These are phyloP conservation scores for Gadus macrocephalus DNA, from an alignment of 2,113 vertebrate genomes.

Conservation along the genomic window DNA sequence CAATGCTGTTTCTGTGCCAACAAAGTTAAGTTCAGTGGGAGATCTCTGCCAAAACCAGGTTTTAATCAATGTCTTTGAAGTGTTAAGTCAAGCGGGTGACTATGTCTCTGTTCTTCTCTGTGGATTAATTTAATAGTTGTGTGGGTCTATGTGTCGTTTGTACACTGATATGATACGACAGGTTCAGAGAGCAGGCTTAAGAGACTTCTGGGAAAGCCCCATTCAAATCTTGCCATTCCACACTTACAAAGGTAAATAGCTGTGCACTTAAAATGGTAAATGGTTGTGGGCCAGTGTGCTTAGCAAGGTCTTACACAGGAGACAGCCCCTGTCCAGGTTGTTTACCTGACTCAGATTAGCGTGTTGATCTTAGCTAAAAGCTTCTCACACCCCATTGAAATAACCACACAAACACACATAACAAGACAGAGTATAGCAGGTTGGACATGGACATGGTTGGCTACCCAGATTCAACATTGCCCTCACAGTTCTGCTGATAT, in stretches of 20 bases:
- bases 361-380: constrained; percentile 70
- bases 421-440: constrained; percentile 16
- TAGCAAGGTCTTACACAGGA: constrained; percentile 52
- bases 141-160: constrained; percentile 2
- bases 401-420: constrained; percentile 39
- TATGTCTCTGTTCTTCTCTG: not conserved
- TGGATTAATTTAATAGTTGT: not conserved
- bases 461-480: constrained; percentile 56
- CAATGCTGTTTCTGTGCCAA: not conserved
- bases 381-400: constrained; percentile 60
- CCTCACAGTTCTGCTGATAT: constrained; percentile 57
- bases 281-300: constrained; percentile 27
- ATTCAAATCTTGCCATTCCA: not conserved
- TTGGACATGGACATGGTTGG: no score
- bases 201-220: not conserved
- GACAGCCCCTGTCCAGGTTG: constrained; percentile 52
- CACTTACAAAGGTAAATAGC: no score
- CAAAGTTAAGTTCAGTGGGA: not conserved
- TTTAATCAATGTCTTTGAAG: not conserved
- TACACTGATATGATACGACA: no score
- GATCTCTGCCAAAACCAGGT: not conserved
- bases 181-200: not conserved
- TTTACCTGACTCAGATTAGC: constrained; percentile 50
- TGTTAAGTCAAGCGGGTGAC: no score
- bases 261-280: no score